Conservation (phyloP, 2,888 invertebrate species). For the Odontothrips loti region DNA sequence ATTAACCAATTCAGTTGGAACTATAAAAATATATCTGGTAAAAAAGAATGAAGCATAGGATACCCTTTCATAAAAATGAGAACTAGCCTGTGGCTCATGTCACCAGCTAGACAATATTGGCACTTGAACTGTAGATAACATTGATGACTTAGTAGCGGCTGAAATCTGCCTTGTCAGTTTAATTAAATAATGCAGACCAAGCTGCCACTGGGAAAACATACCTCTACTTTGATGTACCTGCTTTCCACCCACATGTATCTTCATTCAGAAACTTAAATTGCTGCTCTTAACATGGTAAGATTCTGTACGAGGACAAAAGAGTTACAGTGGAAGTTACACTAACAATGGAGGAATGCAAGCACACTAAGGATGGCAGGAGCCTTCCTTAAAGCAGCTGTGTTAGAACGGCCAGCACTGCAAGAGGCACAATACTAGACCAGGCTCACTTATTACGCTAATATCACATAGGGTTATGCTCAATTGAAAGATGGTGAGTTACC, state of each 20-base stretch:
- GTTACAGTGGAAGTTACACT: not conserved
- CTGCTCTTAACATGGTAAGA: not conserved
- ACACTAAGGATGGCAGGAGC: not conserved
- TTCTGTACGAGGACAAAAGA: no score
- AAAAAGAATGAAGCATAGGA: not conserved
- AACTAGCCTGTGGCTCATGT: not conserved
- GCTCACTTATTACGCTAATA: constrained; percentile 23
- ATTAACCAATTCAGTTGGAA: not conserved
- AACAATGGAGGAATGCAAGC: not conserved
- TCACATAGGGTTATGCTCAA: constrained; percentile 19
- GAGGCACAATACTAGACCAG: constrained; percentile 24
- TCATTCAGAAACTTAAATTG: not conserved
- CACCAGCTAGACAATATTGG: constrained; percentile 15
- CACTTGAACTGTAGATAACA: constrained; percentile 8
- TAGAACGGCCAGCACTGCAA: not conserved
- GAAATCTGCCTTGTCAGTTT: constrained; percentile 17
- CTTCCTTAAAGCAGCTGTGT: not conserved
- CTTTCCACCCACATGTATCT: not conserved
- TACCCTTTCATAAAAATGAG: not conserved
- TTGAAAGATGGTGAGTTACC: not conserved
- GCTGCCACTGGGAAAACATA: constrained; percentile 12
- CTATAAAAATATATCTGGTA: not conserved
- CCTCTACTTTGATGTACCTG: not conserved
- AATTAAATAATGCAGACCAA: not conserved
- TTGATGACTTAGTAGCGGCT: constrained; percentile 22